Conservation (phyloP, 1,140 invertebrate genomes). For the Aphelenchoides avenae region DNA sequence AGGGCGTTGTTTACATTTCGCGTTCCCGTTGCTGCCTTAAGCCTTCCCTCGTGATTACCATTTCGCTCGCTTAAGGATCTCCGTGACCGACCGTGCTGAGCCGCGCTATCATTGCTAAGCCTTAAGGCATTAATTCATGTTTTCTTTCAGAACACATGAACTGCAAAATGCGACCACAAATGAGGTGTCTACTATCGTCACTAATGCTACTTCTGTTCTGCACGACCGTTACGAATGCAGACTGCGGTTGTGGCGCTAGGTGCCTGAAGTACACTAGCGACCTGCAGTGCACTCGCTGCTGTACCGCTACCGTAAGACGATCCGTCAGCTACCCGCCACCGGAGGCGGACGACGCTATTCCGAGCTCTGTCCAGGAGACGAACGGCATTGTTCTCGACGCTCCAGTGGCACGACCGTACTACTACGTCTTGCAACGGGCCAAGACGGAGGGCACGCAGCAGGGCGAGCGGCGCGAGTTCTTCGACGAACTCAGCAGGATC, state of each 20-base stretch:
- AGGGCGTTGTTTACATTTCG: no score
- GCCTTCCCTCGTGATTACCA: not conserved
- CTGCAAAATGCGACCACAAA: not conserved
- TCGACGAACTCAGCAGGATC: no score
- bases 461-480: no score
- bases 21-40: no score
- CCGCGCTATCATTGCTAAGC: not conserved
- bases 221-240: slow-evolving; percentile 15
- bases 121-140: not conserved
- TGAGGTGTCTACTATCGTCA: not conserved
- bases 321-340: slow-evolving; percentile 18
- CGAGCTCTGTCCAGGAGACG: no score
- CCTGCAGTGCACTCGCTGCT: slow-evolving; percentile 32
- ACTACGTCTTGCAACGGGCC: no score
- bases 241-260: slow-evolving; percentile 35
- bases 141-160: not conserved
- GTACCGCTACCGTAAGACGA: slow-evolving; percentile 35
- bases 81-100: not conserved
- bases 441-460: no score
- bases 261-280: slow-evolving; percentile 26
- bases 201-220: slow-evolving; percentile 15
- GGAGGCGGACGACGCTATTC: no score
- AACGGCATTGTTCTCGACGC: no score
- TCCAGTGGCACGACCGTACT: no score
- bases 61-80: not conserved